Conservation (phyloP, 1,140 invertebrate species). For the Ceratina calcarata region DNA sequence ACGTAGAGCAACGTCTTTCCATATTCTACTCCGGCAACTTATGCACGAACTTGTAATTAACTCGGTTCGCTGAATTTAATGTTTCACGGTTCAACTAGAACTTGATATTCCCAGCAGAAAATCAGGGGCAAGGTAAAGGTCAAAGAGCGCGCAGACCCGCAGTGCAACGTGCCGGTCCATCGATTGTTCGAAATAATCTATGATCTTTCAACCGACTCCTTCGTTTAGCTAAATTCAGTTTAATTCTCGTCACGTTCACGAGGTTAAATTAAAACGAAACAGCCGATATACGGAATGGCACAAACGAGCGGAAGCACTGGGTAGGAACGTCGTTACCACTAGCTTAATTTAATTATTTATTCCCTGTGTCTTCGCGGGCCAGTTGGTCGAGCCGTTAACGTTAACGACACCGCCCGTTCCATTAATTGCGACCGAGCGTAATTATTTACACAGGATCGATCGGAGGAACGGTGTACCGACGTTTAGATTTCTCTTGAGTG, state of each 20-base stretch:
- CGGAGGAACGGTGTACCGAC: neutral
- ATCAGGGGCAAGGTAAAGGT: slow-evolving; percentile 11
- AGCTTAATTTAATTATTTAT: slow-evolving; percentile 48
- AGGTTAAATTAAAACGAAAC: neutral
- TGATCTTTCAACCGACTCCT: no score
- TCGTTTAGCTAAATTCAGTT: no score
- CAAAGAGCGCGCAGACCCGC: neutral
- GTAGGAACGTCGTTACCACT: slow-evolving; percentile 21
- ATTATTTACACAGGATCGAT: slow-evolving; percentile 33
- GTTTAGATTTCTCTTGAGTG: slow-evolving; percentile 7
- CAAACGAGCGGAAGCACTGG: neutral
- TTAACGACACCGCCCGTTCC: slow-evolving; percentile 4
- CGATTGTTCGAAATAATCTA: neutral
- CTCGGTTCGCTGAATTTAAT: slow-evolving; percentile 10
- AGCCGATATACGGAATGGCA: neutral
- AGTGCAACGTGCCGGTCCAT: neutral
- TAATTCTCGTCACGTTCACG: neutral
- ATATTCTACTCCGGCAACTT: neutral
- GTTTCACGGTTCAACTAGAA: neutral
- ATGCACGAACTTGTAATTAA: slow-evolving; percentile 24
- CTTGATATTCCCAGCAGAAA: neutral
- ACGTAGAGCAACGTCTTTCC: neutral
- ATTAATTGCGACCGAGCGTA: slow-evolving; percentile 21
- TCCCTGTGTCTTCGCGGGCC: slow-evolving; percentile 5
- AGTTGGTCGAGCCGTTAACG: slow-evolving; percentile 21